Percentiles rank a stretch among this genome's conserved stretches.
Conservation (phyloP, 1,140 invertebrate genomes). For the Cryptotermes secundus region DNA sequence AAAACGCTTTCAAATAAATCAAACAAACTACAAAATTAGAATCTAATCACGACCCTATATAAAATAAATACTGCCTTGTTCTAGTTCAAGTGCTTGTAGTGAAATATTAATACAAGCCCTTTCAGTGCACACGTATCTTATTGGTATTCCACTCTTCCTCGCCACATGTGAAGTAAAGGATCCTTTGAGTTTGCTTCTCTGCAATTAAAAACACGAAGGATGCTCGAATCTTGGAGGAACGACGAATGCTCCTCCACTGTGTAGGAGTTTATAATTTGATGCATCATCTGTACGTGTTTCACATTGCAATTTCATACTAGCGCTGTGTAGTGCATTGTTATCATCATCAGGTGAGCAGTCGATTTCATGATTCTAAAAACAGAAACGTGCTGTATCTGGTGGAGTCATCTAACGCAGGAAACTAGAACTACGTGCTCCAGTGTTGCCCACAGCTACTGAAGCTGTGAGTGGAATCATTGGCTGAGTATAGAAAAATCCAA, state of each 20-base stretch:
- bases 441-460: neutral
- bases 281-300: neutral
- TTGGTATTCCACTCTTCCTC: no score
- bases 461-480: neutral
- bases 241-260: neutral
- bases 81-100: no score
- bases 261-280: neutral
- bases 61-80: no score
- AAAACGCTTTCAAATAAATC: no score
- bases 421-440: neutral
- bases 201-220: neutral
- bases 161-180: neutral
- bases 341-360: neutral
- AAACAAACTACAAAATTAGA: no score
- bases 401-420: neutral
- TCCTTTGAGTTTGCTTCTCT: neutral
- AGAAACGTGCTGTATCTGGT: neutral
- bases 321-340: neutral
- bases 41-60: no score
- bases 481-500: neutral
- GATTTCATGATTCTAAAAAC: neutral
- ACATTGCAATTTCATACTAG: neutral
- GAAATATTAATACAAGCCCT: no score
- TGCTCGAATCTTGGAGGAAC: neutral
- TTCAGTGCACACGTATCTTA: no score